Evolutionary conservation across 2,113 vertebrate genomes (phyloP).

Genomic region (Anser brachyrhynchus): DNA sequence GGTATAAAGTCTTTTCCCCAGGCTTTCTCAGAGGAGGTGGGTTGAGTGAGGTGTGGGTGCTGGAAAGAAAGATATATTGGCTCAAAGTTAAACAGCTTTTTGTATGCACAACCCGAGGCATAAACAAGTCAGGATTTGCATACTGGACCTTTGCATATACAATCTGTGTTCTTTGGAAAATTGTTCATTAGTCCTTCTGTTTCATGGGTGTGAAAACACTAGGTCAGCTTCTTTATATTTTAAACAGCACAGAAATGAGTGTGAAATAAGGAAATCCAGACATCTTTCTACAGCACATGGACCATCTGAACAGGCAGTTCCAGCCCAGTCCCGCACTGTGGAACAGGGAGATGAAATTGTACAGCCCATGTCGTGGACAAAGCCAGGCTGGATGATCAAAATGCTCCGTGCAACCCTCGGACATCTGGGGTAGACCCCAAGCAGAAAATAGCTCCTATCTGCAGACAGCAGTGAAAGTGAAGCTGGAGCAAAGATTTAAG

Average conservation of each 20-base stretch:
- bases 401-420: not conserved
- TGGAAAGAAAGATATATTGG: slow-evolving; percentile 62
- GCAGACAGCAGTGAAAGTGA: not conserved
- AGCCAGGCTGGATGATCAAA: not conserved
- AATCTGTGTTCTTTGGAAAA: slow-evolving; percentile 21
- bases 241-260: slow-evolving; percentile 18
- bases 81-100: slow-evolving; percentile 67
- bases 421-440: not conserved
- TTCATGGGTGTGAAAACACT: slow-evolving; percentile 48
- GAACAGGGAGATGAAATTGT: not conserved
- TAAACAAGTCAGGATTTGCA: slow-evolving; percentile 66
- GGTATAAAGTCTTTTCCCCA: slow-evolving; percentile 34
- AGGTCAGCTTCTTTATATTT: slow-evolving; percentile 58
- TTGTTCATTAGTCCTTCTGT: slow-evolving; percentile 26
- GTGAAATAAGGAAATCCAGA: slow-evolving; percentile 53
- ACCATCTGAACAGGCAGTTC: not conserved
- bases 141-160: slow-evolving; percentile 67
- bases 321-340: not conserved
- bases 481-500: not conserved
- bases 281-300: not conserved
- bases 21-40: slow-evolving; percentile 47
- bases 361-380: not conserved
- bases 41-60: slow-evolving; percentile 58
- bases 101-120: slow-evolving; percentile 67
- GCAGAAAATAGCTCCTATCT: fast-evolving